phyloP scores from a whole-genome alignment of 1,140 invertebrate species.

The Whitmania pigra region DNA sequence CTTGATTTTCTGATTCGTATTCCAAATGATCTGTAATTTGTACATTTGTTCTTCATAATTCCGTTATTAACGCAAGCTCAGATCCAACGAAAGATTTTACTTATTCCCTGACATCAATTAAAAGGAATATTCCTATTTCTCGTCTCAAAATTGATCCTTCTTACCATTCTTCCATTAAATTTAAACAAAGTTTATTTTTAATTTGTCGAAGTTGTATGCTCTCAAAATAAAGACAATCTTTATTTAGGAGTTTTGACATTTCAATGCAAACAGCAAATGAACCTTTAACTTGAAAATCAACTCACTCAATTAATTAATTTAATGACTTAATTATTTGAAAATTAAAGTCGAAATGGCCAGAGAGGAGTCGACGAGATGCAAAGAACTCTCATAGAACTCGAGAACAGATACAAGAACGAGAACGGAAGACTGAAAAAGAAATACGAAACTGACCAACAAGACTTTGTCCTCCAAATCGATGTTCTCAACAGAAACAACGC shows the following conservation, averaged over 20 bases:
- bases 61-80: no score
- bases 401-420: constrained; percentile 41
- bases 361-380: constrained; percentile 42
- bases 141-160: no score
- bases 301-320: not conserved
- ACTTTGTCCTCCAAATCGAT: constrained; percentile 34
- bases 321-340: not conserved
- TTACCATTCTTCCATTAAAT: no score
- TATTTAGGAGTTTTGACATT: not conserved
- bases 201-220: no score
- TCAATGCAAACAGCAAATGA: not conserved
- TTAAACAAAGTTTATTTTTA: no score
- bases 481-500: constrained; percentile 36
- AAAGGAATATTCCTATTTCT: no score
- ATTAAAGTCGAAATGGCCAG: constrained; percentile 37
- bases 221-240: no score
- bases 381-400: constrained; percentile 40
- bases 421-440: constrained; percentile 42
- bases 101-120: no score
- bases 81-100: no score
- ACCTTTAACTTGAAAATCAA: no score
- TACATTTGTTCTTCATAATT: no score
- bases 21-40: no score
- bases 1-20: not conserved
- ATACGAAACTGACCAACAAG: constrained; percentile 39